Base-by-base conservation (phyloP, 1,140 invertebrate genomes). In the Microplitis demolitor region DNA sequence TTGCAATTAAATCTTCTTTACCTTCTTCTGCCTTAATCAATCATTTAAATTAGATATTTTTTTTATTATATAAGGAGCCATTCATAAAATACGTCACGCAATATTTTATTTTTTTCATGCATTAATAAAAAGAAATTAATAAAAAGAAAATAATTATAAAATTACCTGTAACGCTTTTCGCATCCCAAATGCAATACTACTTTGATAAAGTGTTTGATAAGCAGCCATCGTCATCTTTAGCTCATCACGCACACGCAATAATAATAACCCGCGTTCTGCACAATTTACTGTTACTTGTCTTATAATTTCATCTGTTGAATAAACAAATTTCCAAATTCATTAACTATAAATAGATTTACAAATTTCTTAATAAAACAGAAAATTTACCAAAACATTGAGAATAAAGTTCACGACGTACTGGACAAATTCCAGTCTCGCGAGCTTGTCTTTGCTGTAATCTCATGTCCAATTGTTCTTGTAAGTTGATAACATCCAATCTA, bases 201-300 rank as follows among this genome's bases (percentile, higher is more conserved):
- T 98, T 85, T 98, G 98, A 84, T 99, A 98, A 0, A 99, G 89
- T 0, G 95, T 95, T 82, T 93, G 90, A 81, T 98, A 99, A 1
- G 97, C 96, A 78, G 96, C 93, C 81, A 99, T 93, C 0, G 97
- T 98, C 93, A 99, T 98, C 73, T 93, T 89, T 64, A 99, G 93
- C 89, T 99, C 98, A 86, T 99, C 97, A 31, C 98, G 89, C 0
- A 99, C 94, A 78, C 97, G 89, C 31, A 99, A 86, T 11, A 99
- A 87, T 2, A 99, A 86, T 5, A 99, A 88, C n/a, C 98, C 98
- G 76, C 97, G 90, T 88, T 99, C 98, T 0, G 95, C 94, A 84
- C 98, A 99, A 85, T 98, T 99, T 11, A 99, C 96, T 3, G 97
- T 98, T 9, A 98, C 96, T 90, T 99, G 93, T 33, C 96, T 88